Base-by-base conservation (phyloP, 2,797 vertebrate genomes). In the Phrynocephalus guinanensis region DNA sequence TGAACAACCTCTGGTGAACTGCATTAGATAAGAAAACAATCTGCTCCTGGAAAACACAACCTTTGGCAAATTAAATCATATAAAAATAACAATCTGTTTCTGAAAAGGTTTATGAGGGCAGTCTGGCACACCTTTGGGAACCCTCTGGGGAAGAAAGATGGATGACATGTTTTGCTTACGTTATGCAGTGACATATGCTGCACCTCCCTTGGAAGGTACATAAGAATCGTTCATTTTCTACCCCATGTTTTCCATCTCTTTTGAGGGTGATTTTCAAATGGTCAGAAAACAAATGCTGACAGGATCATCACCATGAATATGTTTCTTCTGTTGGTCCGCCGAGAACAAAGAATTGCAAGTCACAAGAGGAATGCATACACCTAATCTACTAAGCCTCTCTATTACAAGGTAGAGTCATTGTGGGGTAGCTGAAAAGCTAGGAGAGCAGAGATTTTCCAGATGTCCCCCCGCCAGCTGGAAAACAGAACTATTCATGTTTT, bases 381-480 rank as follows among this genome's bases (percentile, higher is more conserved):
- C 48, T 68, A 52, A 85, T 83, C 81, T 71, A 56, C 33, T 6
- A 77, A 78, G 73, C 33, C 70, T 80, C 75, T 84, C 11, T 67
- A 20, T 80, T 84, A 67, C 26, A 81, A 56, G 30, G 84, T 52
- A 11, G 52, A 63, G 75, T 72, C 68, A 73, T 66, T 50, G 6
- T 38, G 66, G n/a, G 67, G 44, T 26, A 30, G 73, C 50, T 79
- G 30, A 72, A 79, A 83, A 56, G 28, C 28, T 5, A 73, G 44
- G 52, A 50, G 13, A 33, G 44, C 6, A 67, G 77, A 88, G 70
- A 84, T 52, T 75, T 84, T 80, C 87, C 87, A 88, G 77, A 88
- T 88, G 83, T 75, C 78, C n/a, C 78, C n/a, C 38, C 16, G 78
- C 48, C 87, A 85, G 60, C 77, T 85, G 56, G 76, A 85, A 81